Evolutionary conservation across 2,113 vertebrate genomes (phyloP).

Genomic region (Castor canadensis): DNA sequence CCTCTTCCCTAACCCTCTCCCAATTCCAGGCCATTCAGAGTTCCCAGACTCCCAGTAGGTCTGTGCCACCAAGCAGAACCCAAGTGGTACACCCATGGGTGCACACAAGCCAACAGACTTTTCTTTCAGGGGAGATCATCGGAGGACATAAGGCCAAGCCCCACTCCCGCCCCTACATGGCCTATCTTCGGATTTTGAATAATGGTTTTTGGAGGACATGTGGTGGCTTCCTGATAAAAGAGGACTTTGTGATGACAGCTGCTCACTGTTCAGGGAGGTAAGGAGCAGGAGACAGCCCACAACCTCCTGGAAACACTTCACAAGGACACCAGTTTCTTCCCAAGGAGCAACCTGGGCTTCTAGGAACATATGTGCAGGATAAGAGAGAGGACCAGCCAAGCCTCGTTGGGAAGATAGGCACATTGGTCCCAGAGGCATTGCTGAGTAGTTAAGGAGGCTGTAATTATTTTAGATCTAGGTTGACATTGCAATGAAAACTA

Average conservation of each 20-base stretch:
- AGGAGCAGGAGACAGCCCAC: background rate
- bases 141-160: slow-evolving; percentile 54
- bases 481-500: background rate
- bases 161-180: slow-evolving; percentile 73
- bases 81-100: background rate
- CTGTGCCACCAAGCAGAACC: accelerated
- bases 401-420: background rate
- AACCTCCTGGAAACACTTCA: background rate
- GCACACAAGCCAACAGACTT: background rate
- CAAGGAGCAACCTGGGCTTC: background rate
- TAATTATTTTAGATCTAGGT: accelerated
- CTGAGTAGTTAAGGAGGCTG: background rate
- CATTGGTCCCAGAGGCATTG: background rate
- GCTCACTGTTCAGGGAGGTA: slow-evolving; percentile 55
- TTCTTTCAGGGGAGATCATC: slow-evolving; percentile 68
- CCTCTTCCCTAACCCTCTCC: accelerated
- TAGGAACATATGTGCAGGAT: background rate
- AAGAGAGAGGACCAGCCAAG: background rate
- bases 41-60: too few species aligned
- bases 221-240: slow-evolving; percentile 53
- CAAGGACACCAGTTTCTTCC: background rate
- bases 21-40: background rate
- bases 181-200: accelerated
- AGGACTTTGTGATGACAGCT: slow-evolving; percentile 64
- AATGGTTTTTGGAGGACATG: accelerated